A percentile compares a stretch with the other conserved stretches of the same genome.
phyloP scores from a whole-genome alignment of 2,888 invertebrate genomes.

The Chloromyia formosa region DNA sequence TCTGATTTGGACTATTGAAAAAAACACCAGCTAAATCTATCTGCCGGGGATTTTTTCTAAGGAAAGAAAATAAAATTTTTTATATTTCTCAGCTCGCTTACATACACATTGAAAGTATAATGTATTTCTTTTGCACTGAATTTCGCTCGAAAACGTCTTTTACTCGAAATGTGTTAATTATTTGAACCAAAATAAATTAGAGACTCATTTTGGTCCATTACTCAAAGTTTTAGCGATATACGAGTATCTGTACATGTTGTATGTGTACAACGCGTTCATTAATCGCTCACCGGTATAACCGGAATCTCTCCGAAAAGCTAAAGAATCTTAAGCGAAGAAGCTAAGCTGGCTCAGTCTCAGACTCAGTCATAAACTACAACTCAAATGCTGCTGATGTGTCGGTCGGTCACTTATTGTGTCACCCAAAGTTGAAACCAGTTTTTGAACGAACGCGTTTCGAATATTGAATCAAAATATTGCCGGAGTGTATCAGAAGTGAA shows the following conservation, averaged over 20 bases:
- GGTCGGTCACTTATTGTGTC: background rate
- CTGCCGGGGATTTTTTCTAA: no score
- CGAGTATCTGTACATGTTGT: no score
- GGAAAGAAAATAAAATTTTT: no score
- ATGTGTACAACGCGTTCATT: background rate
- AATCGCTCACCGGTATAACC: background rate
- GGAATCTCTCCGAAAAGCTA: background rate
- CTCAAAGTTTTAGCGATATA: background rate
- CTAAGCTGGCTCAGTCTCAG: background rate
- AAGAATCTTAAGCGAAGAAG: background rate
- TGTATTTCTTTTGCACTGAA: no score
- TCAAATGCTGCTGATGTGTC: background rate
- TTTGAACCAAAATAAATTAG: background rate
- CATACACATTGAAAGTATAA: no score
- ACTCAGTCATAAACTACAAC: background rate
- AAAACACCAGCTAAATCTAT: no score
- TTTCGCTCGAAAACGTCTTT: background rate
- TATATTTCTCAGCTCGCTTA: no score
- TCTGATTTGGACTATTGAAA: no score
- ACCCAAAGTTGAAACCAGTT: background rate
- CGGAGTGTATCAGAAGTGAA: background rate
- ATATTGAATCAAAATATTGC: background rate
- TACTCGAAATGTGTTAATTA: background rate
- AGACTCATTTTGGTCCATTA: background rate
- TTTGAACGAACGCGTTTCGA: background rate